Evolutionary conservation across 2,888 invertebrate species (phyloP), one percentile per base, ranked within the genome.

Genomic region (Ectemnius lituratus): DNA sequence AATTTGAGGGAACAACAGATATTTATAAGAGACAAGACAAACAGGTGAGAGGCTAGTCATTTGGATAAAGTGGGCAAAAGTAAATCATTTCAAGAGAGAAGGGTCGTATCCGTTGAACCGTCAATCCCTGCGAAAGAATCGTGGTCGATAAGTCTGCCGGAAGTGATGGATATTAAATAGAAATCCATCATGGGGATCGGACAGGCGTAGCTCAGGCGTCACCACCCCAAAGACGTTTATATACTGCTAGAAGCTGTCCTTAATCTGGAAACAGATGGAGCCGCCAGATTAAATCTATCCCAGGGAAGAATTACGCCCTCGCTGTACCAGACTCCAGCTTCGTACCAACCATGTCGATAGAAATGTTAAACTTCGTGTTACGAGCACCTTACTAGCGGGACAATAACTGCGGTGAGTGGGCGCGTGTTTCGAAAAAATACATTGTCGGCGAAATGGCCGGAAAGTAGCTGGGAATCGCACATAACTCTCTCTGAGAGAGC

Each of bases 161-260:
- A 79, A 79, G 79, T 79, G 80, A 79, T 77, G 80, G 79, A 84
- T 80, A 79, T 83, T 78, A 80, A 84, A 82, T 83, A 81, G 83
- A 71, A 75, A 84, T 83, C 79, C 71, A 75, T 84, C 80, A 79
- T 78, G 79, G 78, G 78, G 79, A 76, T 78, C 79, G 65, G 62
- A 58, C 62, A 73, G 64, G 68, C 72, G 63, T 75, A 71, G 74
- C 52, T 16, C 67, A 46, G 52, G 59, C n/a, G 27, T 58, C 52
- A 37, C 62, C 16, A 20, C 62, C 61, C 58, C 16, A 16, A n/a
- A 16, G 18, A 59, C 66, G 62, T 68, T 63, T 59, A 67, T 62
- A 46, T 63, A 70, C 56, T 64, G 16, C 49, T 11, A 61, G 46
- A 63, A 56, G 73, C 56, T 70, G 60, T 67, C 70, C 67, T 76